Conservation (phyloP, 53 echinoderm and acorn worm genomes). For the Stichopus horrens region DNA sequence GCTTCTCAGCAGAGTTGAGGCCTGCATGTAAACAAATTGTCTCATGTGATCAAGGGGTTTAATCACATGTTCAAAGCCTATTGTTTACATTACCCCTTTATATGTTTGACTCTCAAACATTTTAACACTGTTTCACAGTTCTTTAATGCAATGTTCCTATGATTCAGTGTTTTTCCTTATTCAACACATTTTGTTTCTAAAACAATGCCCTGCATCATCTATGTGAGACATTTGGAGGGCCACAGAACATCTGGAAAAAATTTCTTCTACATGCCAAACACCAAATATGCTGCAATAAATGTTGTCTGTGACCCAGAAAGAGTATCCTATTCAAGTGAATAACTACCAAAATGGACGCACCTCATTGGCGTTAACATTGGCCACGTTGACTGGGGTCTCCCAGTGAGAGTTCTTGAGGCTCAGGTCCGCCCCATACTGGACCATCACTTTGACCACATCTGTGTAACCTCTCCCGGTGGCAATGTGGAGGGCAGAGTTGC, state of each 20-base stretch:
- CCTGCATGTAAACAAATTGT: no score
- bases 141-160: no score
- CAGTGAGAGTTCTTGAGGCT: slow-evolving; percentile 91
- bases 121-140: no score
- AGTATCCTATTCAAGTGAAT: background rate
- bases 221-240: no score
- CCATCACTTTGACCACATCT: slow-evolving; percentile 79
- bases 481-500: slow-evolving; percentile 96
- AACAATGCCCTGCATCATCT: no score
- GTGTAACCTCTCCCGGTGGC: slow-evolving; percentile 92
- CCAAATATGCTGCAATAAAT: background rate
- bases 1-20: no score
- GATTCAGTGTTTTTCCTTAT: no score
- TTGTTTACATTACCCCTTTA: no score
- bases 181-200: no score
- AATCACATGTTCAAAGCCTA: no score
- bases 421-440: slow-evolving; percentile 93
- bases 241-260: background rate
- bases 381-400: slow-evolving; percentile 81
- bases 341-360: background rate
- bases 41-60: no score
- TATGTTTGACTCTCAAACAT: no score
- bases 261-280: background rate
- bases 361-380: slow-evolving; percentile 47
- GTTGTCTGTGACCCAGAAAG: background rate